Percentiles rank a stretch among this genome's conserved stretches.
Conservation (phyloP, 2,888 invertebrate species). For the Andrena haemorrhoa region DNA sequence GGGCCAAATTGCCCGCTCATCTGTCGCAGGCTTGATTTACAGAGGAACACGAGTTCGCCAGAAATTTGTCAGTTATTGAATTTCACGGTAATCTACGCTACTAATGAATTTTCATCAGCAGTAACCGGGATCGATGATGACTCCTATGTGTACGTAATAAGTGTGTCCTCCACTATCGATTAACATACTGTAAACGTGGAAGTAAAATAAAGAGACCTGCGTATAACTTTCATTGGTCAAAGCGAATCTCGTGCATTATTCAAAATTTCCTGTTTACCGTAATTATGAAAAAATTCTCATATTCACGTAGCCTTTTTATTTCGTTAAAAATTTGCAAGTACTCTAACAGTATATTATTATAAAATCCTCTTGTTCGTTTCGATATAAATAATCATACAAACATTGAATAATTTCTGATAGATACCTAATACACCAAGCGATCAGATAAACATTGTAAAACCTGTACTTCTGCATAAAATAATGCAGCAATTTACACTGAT, state of each 20-base stretch:
- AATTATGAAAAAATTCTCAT: neutral
- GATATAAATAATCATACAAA: neutral
- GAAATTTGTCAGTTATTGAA: constrained; percentile 21
- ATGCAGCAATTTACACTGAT: too few species aligned
- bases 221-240: neutral
- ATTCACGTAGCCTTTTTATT: neutral
- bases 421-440: neutral
- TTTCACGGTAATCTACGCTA: constrained; percentile 43
- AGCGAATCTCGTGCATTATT: neutral
- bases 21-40: constrained; percentile 21
- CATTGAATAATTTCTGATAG: neutral
- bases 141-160: constrained; percentile 16
- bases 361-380: too few species aligned
- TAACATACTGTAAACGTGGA: neutral
- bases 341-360: neutral
- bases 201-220: neutral
- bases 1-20: too few species aligned
- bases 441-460: too few species aligned
- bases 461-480: too few species aligned
- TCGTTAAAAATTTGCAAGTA: neutral
- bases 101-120: constrained; percentile 53
- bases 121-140: constrained; percentile 21
- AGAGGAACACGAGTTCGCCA: neutral
- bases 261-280: neutral
- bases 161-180: constrained; percentile 23